A percentile compares a stretch with the other conserved stretches of the same genome.
Conservation (phyloP, 2,797 vertebrate species). For the Distichodus sexfasciatus region DNA sequence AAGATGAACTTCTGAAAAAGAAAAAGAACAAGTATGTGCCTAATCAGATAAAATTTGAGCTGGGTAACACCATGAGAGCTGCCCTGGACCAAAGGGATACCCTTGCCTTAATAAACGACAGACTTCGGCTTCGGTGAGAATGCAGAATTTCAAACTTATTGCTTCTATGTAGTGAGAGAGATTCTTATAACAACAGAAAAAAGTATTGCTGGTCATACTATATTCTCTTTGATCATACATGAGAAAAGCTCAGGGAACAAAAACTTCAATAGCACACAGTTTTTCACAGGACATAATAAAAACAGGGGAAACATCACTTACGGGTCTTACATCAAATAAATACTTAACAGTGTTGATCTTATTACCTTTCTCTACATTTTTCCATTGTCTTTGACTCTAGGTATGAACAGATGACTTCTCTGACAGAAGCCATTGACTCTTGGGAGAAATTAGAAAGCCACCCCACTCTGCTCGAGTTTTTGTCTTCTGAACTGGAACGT, state of each 20-base stretch:
- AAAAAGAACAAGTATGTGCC: slow-evolving; percentile 64
- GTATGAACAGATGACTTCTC: slow-evolving; percentile 61
- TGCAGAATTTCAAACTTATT: not conserved
- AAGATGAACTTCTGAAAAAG: slow-evolving; percentile 55
- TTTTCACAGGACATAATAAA: too few species aligned
- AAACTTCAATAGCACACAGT: too few species aligned
- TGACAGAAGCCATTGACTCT: slow-evolving; percentile 56
- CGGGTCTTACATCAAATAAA: too few species aligned
- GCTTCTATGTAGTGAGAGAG: too few species aligned
- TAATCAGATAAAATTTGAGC: slow-evolving; percentile 57
- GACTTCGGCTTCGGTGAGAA: slow-evolving; percentile 67
- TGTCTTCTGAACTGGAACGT: slow-evolving; percentile 57
- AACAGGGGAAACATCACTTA: too few species aligned
- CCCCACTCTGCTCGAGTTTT: slow-evolving; percentile 61
- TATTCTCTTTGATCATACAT: too few species aligned
- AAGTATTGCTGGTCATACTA: too few species aligned
- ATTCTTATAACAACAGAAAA: too few species aligned
- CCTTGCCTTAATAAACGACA: slow-evolving; percentile 60
- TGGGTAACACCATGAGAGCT: slow-evolving; percentile 64
- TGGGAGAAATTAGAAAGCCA: slow-evolving; percentile 62
- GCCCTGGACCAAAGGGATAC: slow-evolving; percentile 57
- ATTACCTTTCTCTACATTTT: not conserved
- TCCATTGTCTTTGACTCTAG: slow-evolving; percentile 54
- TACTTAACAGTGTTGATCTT: not conserved
- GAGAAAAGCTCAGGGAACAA: too few species aligned